These are phyloP conservation scores for Mycteria americana DNA, from an alignment of 2,797 vertebrate species.

Conservation along the genomic window DNA sequence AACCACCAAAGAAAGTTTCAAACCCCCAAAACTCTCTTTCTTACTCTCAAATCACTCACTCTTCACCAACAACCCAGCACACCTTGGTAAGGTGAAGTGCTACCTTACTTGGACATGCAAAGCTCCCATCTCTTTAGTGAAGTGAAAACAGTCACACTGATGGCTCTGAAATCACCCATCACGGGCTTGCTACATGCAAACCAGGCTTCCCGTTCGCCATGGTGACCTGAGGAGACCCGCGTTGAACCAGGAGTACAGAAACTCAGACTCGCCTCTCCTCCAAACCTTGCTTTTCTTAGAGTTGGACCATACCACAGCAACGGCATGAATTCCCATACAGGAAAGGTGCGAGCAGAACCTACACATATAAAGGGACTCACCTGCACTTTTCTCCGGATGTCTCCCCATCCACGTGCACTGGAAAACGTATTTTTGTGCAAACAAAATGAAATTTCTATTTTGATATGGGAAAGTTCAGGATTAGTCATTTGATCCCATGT, in stretches of 20 bases:
- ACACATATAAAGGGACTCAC: neutral
- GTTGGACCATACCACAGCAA: neutral
- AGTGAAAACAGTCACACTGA: neutral
- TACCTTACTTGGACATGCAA: neutral
- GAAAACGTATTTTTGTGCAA: neutral
- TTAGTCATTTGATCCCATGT: neutral
- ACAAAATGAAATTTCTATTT: neutral
- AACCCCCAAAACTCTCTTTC: neutral
- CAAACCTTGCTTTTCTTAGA: neutral
- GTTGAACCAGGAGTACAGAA: neutral
- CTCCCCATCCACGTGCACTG: neutral
- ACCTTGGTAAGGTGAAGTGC: neutral
- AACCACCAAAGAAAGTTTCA: neutral
- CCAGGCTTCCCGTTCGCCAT: neutral
- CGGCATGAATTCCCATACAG: neutral
- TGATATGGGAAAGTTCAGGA: neutral
- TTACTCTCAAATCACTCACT: neutral
- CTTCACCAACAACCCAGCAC: neutral
- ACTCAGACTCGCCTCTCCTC: neutral
- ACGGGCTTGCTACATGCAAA: neutral
- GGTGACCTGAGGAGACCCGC: neutral
- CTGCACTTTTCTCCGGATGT: neutral
- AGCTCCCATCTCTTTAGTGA: neutral
- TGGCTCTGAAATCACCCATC: neutral
- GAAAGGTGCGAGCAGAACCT: neutral